Evolutionary conservation across 2,797 vertebrate species (phyloP).

Genomic region (Picus viridis): DNA sequence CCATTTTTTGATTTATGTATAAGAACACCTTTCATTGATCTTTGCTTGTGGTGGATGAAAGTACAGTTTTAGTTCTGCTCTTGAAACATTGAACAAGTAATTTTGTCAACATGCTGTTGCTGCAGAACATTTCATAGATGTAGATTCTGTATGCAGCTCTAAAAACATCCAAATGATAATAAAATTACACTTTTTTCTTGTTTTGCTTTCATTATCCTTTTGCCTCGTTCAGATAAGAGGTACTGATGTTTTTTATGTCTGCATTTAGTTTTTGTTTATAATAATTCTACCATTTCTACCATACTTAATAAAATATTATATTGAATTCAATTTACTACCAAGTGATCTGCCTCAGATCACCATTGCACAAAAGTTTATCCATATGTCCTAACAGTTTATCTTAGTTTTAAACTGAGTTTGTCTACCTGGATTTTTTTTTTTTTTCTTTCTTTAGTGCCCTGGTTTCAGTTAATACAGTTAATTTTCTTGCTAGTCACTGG

Average conservation of each 20-base stretch:
- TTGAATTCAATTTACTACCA: background rate
- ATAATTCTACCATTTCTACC: background rate
- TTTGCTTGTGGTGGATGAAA: background rate
- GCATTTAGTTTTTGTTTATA: background rate
- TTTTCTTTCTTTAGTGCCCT: background rate
- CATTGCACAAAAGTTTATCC: background rate
- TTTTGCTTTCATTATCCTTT: background rate
- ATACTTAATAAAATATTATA: background rate
- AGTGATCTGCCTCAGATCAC: background rate
- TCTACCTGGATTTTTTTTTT: background rate
- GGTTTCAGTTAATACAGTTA: background rate
- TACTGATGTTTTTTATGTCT: background rate
- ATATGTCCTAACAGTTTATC: background rate
- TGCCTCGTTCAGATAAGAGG: background rate
- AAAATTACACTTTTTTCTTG: background rate
- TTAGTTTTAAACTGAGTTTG: background rate
- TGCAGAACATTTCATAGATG: background rate
- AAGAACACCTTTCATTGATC: background rate
- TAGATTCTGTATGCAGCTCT: background rate
- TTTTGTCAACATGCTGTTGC: background rate
- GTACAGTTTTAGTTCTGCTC: background rate
- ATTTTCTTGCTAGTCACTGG: background rate
- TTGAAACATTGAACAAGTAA: conserved; percentile 17
- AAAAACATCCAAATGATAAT: background rate
- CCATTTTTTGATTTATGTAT: background rate